Percentiles rank a stretch among this genome's conserved stretches.
These are phyloP conservation scores for Turdus rufiventris DNA, from an alignment of 2,113 vertebrate species.

Conservation along the genomic window DNA sequence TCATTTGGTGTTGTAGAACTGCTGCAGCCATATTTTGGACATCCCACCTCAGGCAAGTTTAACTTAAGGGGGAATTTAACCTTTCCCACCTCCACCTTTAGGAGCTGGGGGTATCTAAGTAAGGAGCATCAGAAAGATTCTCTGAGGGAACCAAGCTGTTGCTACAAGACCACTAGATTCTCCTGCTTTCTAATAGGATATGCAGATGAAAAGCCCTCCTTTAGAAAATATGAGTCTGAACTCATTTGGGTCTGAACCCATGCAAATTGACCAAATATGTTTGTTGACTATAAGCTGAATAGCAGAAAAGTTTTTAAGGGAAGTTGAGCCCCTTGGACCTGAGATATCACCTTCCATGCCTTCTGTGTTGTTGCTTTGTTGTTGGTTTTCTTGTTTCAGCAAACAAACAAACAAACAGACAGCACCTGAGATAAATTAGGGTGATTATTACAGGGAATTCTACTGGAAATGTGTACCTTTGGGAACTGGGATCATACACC, in stretches of 20 bases:
- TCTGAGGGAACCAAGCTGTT: background rate
- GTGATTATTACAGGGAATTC: background rate
- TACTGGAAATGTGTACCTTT: background rate
- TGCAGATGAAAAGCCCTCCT: background rate
- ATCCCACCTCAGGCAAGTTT: background rate
- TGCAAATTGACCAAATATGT: background rate
- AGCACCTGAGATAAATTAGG: background rate
- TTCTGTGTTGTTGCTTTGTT: background rate
- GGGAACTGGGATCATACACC: background rate
- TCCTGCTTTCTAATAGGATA: background rate
- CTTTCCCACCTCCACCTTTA: background rate
- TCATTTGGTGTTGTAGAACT: fast-evolving
- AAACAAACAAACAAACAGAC: background rate
- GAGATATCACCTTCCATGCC: background rate
- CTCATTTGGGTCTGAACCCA: background rate
- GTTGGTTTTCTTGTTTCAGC: background rate
- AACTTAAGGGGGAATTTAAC: background rate
- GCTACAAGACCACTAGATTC: background rate
- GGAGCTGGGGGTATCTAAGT: background rate
- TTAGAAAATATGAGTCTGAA: background rate
- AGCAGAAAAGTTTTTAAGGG: background rate
- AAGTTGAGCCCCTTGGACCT: background rate
- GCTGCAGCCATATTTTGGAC: background rate
- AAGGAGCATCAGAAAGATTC: background rate
- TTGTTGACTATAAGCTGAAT: background rate